These are phyloP conservation scores for Xiphorhynchus erythropygius DNA, from an alignment of 2,797 vertebrate species.

Conservation along the genomic window DNA sequence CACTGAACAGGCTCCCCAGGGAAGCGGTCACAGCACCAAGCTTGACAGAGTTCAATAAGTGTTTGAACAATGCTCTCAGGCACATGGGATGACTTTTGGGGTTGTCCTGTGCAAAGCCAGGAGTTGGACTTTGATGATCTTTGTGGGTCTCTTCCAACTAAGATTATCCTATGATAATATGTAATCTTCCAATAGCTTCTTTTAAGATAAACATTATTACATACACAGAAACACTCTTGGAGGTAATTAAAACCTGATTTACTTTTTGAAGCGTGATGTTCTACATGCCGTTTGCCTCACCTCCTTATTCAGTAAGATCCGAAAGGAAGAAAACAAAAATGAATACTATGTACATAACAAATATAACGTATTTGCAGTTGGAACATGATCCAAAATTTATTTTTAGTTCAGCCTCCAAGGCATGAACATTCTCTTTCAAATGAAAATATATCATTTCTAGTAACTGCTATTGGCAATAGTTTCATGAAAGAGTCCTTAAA, in stretches of 20 bases:
- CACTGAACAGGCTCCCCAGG: not conserved
- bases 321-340: not conserved
- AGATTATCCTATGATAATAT: not conserved
- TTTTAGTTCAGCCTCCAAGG: not conserved
- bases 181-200: not conserved
- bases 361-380: not conserved
- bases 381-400: not conserved
- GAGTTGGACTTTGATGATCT: not conserved
- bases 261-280: not conserved
- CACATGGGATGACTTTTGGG: too few species aligned
- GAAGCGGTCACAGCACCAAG: not conserved
- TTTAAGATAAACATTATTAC: not conserved
- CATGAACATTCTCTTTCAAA: not conserved
- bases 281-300: not conserved
- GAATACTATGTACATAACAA: not conserved
- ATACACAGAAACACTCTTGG: not conserved
- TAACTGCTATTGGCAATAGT: not conserved
- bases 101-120: not conserved
- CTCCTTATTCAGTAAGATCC: not conserved
- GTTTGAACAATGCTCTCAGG: not conserved
- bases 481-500: not conserved
- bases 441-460: not conserved
- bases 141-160: too few species aligned
- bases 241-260: not conserved
- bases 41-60: not conserved